These are phyloP conservation scores for Chaenocephalus aceratus DNA, from an alignment of 2,113 vertebrate species.

Conservation along the genomic window DNA sequence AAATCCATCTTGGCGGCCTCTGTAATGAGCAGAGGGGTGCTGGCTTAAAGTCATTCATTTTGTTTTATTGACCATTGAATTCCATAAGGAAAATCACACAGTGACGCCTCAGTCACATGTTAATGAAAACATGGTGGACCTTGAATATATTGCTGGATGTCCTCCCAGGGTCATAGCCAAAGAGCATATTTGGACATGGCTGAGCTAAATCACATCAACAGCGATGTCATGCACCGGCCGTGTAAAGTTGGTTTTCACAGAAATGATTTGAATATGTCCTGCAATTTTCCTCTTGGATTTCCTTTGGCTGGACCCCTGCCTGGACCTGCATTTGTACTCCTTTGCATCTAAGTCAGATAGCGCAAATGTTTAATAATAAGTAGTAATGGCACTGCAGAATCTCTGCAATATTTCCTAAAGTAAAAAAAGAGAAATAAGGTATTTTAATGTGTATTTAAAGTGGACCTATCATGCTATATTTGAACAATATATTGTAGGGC, in stretches of 20 bases:
- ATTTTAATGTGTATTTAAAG: constrained; percentile 4
- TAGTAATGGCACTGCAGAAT: constrained; percentile 8
- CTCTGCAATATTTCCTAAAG: constrained; percentile 25
- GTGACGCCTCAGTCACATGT: constrained; percentile 57
- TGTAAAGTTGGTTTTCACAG: constrained; percentile 61
- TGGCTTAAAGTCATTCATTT: constrained; percentile 78
- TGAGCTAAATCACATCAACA: constrained; percentile 69
- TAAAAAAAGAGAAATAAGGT: neutral
- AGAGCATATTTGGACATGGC: constrained; percentile 60
- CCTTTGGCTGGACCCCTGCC: constrained; percentile 28
- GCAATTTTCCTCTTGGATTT: constrained; percentile 43
- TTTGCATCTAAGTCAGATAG: constrained; percentile 19
- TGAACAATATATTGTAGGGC: too few relatives aligned
- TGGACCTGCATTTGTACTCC: constrained; percentile 37
- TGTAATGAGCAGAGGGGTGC: constrained; percentile 70
- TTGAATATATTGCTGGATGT: constrained; percentile 67
- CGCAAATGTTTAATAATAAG: constrained; percentile 22
- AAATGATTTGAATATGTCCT: constrained; percentile 53
- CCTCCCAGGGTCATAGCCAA: constrained; percentile 48
- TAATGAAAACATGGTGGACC: constrained; percentile 71
- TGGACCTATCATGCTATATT: too few relatives aligned
- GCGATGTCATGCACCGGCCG: constrained; percentile 47
- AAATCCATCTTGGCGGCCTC: constrained; percentile 78
- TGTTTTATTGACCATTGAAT: constrained; percentile 81
- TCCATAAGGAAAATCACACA: constrained; percentile 76